Evolutionary conservation across 2,797 vertebrate genomes (phyloP).

Genomic region (Rhinoraja longicauda): DNA sequence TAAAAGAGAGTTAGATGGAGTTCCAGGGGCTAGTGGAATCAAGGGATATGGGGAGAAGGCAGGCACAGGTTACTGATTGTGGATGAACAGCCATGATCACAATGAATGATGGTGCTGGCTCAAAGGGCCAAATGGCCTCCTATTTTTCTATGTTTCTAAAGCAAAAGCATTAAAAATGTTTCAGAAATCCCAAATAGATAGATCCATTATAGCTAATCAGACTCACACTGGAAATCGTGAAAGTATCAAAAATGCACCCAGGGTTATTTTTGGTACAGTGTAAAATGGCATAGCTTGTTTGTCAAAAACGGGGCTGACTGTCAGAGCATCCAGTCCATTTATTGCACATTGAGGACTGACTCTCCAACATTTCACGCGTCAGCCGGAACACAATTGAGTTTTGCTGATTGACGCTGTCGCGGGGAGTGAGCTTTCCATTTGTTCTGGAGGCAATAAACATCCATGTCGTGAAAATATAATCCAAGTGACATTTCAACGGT

Average conservation of each 20-base stretch:
- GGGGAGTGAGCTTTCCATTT: neutral
- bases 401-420: neutral
- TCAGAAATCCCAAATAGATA: neutral
- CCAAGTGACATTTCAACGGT: constrained; percentile 1
- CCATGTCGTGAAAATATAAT: neutral
- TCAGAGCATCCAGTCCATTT: neutral
- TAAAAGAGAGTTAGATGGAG: no score
- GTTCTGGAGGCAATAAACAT: neutral
- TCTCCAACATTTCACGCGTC: neutral
- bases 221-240: neutral
- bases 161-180: neutral
- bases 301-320: neutral
- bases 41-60: no score
- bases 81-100: no score
- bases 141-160: no score
- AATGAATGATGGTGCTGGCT: no score
- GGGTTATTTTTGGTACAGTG: neutral
- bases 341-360: neutral
- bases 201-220: neutral
- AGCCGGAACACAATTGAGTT: neutral
- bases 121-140: no score
- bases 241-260: neutral
- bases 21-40: no score
- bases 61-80: no score
- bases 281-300: neutral